Evolutionary conservation across 2,113 vertebrate species (phyloP).

Genomic region (Motacilla alba): DNA sequence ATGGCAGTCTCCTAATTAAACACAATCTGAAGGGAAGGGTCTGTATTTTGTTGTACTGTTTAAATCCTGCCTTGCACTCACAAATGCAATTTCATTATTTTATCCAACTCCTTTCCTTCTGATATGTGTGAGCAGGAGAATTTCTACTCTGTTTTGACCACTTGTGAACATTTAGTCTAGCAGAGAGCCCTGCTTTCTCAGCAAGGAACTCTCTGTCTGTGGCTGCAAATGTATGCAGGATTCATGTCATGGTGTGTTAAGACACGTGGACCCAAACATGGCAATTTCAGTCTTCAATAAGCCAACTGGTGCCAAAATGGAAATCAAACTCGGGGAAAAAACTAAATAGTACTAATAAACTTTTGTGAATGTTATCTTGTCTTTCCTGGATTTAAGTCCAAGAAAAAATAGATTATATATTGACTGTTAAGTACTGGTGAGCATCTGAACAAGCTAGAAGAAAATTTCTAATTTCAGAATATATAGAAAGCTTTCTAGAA

Average conservation of each 20-base stretch:
- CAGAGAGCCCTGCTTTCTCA: background rate
- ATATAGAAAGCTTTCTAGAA: background rate
- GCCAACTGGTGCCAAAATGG: background rate
- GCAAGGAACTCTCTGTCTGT: background rate
- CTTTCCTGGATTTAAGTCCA: background rate
- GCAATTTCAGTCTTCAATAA: background rate
- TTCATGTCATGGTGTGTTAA: background rate
- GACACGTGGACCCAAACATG: background rate
- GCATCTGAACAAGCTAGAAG: background rate
- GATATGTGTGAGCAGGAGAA: background rate
- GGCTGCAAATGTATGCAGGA: background rate
- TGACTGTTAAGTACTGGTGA: background rate
- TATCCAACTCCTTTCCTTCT: background rate
- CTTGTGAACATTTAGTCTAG: background rate
- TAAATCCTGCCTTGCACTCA: background rate
- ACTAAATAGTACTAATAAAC: background rate
- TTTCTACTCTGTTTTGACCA: background rate
- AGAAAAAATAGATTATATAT: background rate
- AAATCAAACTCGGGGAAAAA: background rate
- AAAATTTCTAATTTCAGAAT: background rate
- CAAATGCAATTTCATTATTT: background rate
- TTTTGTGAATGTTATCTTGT: background rate
- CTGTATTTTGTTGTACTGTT: background rate
- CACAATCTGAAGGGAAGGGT: background rate
- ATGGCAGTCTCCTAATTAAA: background rate